Evolutionary conservation across 2,888 invertebrate genomes (phyloP).

Genomic region (Phortica okadai): DNA sequence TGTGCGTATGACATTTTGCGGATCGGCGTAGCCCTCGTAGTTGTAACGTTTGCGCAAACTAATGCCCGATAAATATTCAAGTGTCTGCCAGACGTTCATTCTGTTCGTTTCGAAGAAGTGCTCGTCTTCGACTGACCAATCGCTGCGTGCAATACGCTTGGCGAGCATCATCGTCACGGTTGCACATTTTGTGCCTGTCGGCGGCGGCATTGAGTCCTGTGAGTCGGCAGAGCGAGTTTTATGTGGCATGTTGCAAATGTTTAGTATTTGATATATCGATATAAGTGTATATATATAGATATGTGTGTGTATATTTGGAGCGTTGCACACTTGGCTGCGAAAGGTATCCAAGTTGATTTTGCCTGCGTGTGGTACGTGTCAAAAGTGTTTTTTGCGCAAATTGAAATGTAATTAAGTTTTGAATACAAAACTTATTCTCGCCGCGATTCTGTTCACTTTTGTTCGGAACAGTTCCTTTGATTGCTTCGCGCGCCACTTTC

Average conservation of each 20-base stretch:
- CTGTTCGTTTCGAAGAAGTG: conserved; percentile 70
- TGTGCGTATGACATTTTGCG: conserved; percentile 65
- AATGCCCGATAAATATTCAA: conserved; percentile 71
- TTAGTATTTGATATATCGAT: too few species aligned
- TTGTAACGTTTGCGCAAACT: conserved; percentile 70
- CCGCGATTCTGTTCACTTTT: background rate
- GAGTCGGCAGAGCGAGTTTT: conserved; percentile 42
- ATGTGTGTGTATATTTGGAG: conserved; percentile 24
- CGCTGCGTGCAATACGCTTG: conserved; percentile 67
- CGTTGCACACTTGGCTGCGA: conserved; percentile 34
- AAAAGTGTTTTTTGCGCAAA: conserved; percentile 45
- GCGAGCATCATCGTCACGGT: conserved; percentile 74
- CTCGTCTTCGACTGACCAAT: conserved; percentile 74
- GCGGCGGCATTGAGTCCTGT: conserved; percentile 53
- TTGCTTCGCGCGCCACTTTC: conserved; percentile 19
- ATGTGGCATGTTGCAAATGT: background rate
- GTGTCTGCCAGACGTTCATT: conserved; percentile 75
- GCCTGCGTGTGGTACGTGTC: background rate
- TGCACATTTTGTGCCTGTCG: conserved; percentile 55
- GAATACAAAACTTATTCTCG: conserved; percentile 35
- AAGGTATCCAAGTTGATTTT: background rate
- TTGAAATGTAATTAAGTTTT: conserved; percentile 69
- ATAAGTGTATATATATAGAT: too few species aligned
- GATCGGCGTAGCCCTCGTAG: conserved; percentile 72
- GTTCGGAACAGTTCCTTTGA: conserved; percentile 5